phyloP scores from a whole-genome alignment of 37 sponge, comb jelly and placozoan genomes.

The Ephydatia muelleri region DNA sequence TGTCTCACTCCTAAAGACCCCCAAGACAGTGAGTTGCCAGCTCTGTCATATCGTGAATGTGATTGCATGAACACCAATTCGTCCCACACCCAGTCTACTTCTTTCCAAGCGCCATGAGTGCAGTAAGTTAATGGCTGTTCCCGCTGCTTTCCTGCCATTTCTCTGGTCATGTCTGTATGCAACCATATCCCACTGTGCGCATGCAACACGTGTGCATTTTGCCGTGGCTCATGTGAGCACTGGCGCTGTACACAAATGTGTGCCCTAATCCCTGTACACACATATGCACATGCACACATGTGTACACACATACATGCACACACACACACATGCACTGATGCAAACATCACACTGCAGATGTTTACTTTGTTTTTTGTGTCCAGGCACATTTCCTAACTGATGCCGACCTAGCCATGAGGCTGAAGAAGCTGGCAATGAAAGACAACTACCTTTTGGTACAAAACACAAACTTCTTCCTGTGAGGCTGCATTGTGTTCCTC shows the following conservation, averaged over 20 bases:
- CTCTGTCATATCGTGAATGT: neutral
- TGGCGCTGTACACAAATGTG: no score
- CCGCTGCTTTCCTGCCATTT: no score
- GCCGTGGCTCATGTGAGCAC: neutral
- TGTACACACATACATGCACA: conserved; percentile 4
- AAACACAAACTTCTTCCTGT: conserved; percentile 50
- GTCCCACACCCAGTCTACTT: neutral
- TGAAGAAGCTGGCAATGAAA: conserved; percentile 35
- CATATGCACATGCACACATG: neutral
- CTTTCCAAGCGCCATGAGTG: conserved; percentile 6
- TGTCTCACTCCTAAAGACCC: conserved; percentile 22
- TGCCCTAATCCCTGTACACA: neutral
- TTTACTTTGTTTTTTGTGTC: neutral
- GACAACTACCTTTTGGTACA: conserved; percentile 39
- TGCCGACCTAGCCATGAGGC: conserved; percentile 13
- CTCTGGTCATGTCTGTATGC: no score
- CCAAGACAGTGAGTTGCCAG: conserved; percentile 44
- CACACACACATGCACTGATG: neutral
- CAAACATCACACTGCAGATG: neutral
- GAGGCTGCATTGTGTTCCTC: conserved; percentile 6
- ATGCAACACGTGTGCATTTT: neutral
- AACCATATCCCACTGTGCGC: neutral
- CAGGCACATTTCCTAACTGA: conserved; percentile 24
- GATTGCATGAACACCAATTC: neutral
- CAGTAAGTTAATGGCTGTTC: conserved; percentile 3